Evolutionary conservation across 2,797 vertebrate genomes (phyloP).

Genomic region (Lemur catta): DNA sequence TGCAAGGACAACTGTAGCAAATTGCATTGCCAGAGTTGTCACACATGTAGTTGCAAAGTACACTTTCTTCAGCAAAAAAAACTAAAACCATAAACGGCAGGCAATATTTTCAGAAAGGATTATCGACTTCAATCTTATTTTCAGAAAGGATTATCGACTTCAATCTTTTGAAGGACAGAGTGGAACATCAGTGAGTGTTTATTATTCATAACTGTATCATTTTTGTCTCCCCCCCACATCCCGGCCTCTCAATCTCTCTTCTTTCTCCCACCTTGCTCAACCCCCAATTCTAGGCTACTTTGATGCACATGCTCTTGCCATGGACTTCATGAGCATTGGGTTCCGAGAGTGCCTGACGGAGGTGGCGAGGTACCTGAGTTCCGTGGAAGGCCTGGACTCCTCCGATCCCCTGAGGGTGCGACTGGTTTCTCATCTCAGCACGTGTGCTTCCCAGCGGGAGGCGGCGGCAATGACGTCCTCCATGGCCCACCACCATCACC

Average conservation of each 20-base stretch:
- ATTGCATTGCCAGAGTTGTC: constrained; percentile 54
- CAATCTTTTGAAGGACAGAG: rapidly evolving
- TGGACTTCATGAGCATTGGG: constrained; percentile 98
- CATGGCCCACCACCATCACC: constrained; percentile 85
- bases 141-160: not conserved
- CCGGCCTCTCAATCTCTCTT: not conserved
- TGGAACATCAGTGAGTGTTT: not conserved
- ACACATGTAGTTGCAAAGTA: constrained; percentile 49
- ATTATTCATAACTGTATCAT: not conserved
- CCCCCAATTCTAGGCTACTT: constrained; percentile 87
- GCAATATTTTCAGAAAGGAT: not conserved
- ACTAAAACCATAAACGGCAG: not conserved
- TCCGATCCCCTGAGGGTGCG: constrained; percentile 89
- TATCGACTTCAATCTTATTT: rapidly evolving
- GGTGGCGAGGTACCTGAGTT: constrained; percentile 92
- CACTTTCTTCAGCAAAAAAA: not conserved
- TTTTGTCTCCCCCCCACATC: not conserved
- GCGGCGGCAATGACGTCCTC: constrained; percentile 89
- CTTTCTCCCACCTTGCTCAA: not conserved
- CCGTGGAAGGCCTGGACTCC: constrained; percentile 92
- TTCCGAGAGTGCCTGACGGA: constrained; percentile 95
- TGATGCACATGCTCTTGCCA: constrained; percentile 92
- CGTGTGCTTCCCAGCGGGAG: constrained; percentile 92
- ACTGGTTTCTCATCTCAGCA: constrained; percentile 94
- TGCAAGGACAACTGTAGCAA: constrained; percentile 52